Percentiles rank a stretch among this genome's conserved stretches.
These are phyloP conservation scores for Tragelaphus strepsiceros DNA, from an alignment of 2,113 vertebrate species.

Conservation along the genomic window DNA sequence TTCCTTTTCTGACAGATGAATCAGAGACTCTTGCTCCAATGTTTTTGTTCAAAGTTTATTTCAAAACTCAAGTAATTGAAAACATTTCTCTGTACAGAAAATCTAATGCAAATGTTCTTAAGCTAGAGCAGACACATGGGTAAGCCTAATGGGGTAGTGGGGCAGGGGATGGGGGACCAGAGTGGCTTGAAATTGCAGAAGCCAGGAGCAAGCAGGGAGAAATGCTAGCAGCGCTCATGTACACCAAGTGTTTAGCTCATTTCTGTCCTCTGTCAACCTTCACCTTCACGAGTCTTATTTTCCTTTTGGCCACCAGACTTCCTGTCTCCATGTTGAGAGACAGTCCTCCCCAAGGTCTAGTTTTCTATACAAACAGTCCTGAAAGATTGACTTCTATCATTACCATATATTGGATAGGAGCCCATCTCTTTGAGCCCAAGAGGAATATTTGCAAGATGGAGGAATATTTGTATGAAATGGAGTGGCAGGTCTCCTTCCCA, in stretches of 20 bases:
- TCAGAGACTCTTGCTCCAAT: not conserved
- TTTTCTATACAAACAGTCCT: not conserved
- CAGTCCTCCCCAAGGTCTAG: not conserved
- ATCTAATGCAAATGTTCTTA: not conserved
- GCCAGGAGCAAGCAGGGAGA: not conserved
- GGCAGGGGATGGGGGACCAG: too few relatives aligned
- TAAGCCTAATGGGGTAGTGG: not conserved
- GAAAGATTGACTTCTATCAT: not conserved
- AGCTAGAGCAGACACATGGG: not conserved
- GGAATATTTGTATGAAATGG: not conserved
- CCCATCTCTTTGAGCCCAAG: not conserved
- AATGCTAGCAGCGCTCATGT: accelerated
- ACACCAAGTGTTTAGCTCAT: not conserved
- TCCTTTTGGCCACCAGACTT: not conserved
- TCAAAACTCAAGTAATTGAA: constrained; percentile 9
- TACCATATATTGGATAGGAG: not conserved
- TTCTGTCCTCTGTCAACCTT: not conserved
- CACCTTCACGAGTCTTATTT: not conserved
- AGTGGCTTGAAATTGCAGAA: not conserved
- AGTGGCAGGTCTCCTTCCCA: not conserved
- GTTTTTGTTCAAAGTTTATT: constrained; percentile 26
- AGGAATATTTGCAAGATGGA: not conserved
- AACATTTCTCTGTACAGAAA: constrained; percentile 6
- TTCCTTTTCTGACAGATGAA: constrained; percentile 18
- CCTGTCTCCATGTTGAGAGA: not conserved